phyloP scores from a whole-genome alignment of 92 coral and sea anemone species.

The Zoanthus sansibaricus region DNA sequence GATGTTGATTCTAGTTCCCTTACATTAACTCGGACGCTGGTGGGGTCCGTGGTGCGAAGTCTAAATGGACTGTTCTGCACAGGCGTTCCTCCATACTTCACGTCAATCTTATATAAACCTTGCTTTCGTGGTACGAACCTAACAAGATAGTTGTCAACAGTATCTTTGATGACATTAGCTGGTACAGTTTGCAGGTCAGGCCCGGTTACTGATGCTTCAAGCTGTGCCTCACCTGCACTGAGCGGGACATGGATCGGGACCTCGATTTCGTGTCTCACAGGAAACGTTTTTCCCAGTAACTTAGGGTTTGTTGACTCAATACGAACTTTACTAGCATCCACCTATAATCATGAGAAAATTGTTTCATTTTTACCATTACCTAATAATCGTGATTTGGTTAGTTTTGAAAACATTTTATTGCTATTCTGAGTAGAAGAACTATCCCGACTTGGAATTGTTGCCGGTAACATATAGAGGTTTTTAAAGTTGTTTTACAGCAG shows the following conservation, averaged over 20 bases:
- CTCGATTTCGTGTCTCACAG: constrained; percentile 86
- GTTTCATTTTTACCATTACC: too few relatives aligned
- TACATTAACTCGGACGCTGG: constrained; percentile 72
- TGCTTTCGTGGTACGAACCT: constrained; percentile 78
- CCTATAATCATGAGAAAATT: constrained; percentile 20
- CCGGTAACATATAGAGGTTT: too few relatives aligned
- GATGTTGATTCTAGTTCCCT: constrained; percentile 70
- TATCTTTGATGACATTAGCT: constrained; percentile 76
- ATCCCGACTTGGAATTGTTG: too few relatives aligned
- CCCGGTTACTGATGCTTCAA: constrained; percentile 82
- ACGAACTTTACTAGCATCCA: constrained; percentile 81
- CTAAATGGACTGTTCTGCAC: constrained; percentile 79
- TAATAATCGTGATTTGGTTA: too few relatives aligned
- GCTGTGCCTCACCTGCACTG: constrained; percentile 93
- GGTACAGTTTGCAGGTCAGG: constrained; percentile 82
- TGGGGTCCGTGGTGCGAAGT: constrained; percentile 68
- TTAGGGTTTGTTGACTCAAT: constrained; percentile 62
- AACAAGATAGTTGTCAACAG: constrained; percentile 81
- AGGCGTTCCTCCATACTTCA: constrained; percentile 76
- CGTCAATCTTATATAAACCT: constrained; percentile 70
- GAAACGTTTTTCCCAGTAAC: constrained; percentile 58
- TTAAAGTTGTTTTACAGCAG: too few relatives aligned
- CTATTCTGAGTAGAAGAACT: too few relatives aligned
- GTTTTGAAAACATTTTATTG: too few relatives aligned
- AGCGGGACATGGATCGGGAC: constrained; percentile 87